phyloP scores from a whole-genome alignment of 1,140 invertebrate genomes.

The Spodoptera frugiperda region DNA sequence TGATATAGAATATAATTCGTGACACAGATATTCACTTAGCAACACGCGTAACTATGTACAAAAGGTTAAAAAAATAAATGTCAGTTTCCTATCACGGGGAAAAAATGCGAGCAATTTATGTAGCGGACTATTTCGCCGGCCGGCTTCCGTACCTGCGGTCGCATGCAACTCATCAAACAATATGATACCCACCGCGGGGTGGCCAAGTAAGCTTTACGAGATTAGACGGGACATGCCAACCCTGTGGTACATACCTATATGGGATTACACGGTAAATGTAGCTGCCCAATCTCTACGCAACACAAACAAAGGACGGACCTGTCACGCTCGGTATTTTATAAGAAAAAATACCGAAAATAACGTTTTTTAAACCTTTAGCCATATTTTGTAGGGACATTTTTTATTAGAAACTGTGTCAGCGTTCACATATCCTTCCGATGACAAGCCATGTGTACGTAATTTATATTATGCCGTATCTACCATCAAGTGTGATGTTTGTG shows the following conservation, averaged over 20 bases:
- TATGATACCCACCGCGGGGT: slow-evolving; percentile 54
- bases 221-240: slow-evolving; percentile 58
- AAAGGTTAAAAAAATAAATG: not conserved
- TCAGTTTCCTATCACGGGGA: not conserved
- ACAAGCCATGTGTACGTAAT: no score
- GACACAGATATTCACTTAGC: no score
- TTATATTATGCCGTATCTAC: no score
- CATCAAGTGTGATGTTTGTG: no score
- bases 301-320: slow-evolving; percentile 33
- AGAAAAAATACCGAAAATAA: slow-evolving; percentile 24
- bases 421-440: not conserved
- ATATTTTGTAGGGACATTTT: slow-evolving; percentile 1
- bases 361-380: not conserved
- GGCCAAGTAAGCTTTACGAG: slow-evolving; percentile 67
- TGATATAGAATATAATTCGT: no score
- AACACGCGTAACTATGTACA: not conserved
- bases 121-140: not conserved
- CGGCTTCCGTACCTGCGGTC: slow-evolving; percentile 49
- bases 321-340: slow-evolving; percentile 30
- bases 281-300: slow-evolving; percentile 19
- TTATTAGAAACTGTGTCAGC: not conserved
- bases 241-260: slow-evolving; percentile 50
- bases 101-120: slow-evolving; percentile 12
- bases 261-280: slow-evolving; percentile 34
- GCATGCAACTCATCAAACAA: slow-evolving; percentile 53